phyloP scores from a whole-genome alignment of 2,113 vertebrate genomes.

The Eupsittula cactorum region DNA sequence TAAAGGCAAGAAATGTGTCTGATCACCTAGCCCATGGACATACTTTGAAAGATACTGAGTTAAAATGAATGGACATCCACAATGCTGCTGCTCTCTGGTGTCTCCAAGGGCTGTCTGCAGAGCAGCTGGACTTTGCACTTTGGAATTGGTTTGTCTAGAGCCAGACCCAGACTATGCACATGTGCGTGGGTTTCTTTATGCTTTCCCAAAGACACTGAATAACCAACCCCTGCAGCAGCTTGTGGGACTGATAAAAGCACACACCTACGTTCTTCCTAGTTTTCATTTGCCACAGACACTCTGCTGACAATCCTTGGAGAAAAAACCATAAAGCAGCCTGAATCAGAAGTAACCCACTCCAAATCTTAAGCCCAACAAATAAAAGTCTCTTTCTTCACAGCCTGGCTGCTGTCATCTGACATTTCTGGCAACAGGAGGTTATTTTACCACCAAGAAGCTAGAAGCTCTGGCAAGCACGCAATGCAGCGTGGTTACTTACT shows the following conservation, averaged over 20 bases:
- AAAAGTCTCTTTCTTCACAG: slow-evolving; percentile 5
- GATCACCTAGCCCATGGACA: not conserved
- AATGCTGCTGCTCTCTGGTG: not conserved
- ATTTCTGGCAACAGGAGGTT: slow-evolving; percentile 9
- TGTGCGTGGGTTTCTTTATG: rapidly evolving
- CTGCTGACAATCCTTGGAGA: slow-evolving; percentile 11
- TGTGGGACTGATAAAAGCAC: not conserved
- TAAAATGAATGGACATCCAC: not conserved
- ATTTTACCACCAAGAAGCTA: not conserved
- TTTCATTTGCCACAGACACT: slow-evolving; percentile 24
- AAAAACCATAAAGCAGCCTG: not conserved
- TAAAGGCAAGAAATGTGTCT: not conserved
- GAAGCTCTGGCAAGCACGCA: not conserved
- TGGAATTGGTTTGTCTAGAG: not conserved
- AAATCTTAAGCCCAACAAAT: not conserved
- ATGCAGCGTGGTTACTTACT: slow-evolving; percentile 76
- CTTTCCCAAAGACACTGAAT: not conserved
- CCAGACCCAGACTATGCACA: not conserved
- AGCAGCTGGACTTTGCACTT: not conserved
- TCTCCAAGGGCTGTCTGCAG: not conserved
- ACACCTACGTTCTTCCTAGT: not conserved
- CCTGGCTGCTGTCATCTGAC: slow-evolving; percentile 17
- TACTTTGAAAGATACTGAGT: not conserved
- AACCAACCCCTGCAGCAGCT: not conserved
- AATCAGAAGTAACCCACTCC: slow-evolving; percentile 16